phyloP scores from a whole-genome alignment of 2,113 vertebrate genomes.

The Vulpes vulpes region DNA sequence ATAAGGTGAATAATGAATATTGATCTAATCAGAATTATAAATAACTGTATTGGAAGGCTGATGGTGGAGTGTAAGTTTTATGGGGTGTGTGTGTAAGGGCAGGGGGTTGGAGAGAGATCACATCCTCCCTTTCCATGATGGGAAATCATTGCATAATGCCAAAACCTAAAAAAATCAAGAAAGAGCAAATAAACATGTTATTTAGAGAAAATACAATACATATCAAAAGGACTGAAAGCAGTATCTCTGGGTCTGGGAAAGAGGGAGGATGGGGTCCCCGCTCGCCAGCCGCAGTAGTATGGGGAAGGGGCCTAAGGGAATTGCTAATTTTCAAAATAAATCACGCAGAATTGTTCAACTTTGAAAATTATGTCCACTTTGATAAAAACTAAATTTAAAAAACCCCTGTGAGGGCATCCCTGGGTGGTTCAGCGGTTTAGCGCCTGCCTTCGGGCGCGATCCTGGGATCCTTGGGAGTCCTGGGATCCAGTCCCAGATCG shows the following conservation, averaged over 20 bases:
- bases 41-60: background rate
- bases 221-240: background rate
- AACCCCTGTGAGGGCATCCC: background rate
- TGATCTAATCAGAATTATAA: slow-evolving; percentile 18
- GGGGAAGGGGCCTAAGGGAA: background rate
- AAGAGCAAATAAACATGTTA: background rate
- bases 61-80: background rate
- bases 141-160: background rate
- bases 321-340: slow-evolving; percentile 31
- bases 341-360: background rate
- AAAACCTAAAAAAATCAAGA: background rate
- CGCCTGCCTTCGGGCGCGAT: too few relatives aligned
- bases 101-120: background rate
- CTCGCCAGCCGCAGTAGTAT: too few relatives aligned
- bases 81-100: too few relatives aligned
- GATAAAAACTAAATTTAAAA: slow-evolving; percentile 42
- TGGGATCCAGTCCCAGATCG: too few relatives aligned
- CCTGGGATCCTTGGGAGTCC: too few relatives aligned
- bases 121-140: background rate
- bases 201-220: background rate
- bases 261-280: background rate
- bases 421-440: too few relatives aligned
- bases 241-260: background rate
- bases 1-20: slow-evolving; percentile 24
- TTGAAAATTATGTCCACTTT: slow-evolving; percentile 30